Percentiles rank a stretch among this genome's conserved stretches.
These are phyloP conservation scores for Miniopterus natalensis DNA, from an alignment of 2,113 vertebrate species.

Conservation along the genomic window DNA sequence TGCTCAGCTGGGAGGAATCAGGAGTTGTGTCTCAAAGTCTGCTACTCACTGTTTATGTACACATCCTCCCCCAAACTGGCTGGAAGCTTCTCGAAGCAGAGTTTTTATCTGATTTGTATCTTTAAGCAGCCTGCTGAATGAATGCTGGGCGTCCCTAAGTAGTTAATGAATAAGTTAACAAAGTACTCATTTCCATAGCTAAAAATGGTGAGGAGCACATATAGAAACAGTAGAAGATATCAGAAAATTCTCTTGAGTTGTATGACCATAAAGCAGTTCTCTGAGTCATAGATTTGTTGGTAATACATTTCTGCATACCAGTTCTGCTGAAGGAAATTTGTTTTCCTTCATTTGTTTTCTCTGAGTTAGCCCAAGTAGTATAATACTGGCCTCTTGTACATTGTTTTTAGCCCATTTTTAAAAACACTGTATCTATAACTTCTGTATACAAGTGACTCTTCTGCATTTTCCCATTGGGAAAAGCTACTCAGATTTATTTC, in stretches of 20 bases:
- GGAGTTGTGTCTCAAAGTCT: not conserved
- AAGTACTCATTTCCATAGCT: not conserved
- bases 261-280: not conserved
- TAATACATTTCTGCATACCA: not conserved
- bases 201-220: not conserved
- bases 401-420: not conserved
- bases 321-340: conserved; percentile 9
- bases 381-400: not conserved
- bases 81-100: not conserved
- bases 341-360: conserved; percentile 60
- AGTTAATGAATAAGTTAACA: conserved; percentile 12
- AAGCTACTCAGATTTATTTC: conserved; percentile 48
- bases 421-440: not conserved
- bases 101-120: not conserved
- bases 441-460: not conserved
- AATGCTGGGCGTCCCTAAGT: not conserved
- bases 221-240: not conserved
- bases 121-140: not conserved
- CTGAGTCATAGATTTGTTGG: not conserved
- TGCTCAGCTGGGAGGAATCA: not conserved
- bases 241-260: conserved; percentile 19
- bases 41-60: not conserved
- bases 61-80: not conserved
- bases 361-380: conserved; percentile 4
- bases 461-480: conserved; percentile 43